Evolutionary conservation across 23 tunicate genomes (phyloP), one percentile per base, ranked within the genome.

Genomic region (Ascidia mentula): DNA sequence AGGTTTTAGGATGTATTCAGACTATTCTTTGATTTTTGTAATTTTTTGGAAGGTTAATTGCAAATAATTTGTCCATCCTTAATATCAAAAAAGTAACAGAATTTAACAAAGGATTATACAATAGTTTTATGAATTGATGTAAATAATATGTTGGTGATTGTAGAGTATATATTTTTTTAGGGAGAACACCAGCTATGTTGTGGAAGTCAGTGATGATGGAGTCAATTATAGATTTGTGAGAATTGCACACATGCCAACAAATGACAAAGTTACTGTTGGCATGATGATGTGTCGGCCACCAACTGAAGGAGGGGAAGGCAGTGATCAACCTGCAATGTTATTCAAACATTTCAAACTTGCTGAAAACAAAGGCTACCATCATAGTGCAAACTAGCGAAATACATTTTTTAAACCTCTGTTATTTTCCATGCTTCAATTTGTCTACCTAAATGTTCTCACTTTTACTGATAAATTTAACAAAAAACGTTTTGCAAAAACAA

Each of bases 121-220:
- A 22, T 18, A 37, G n/a, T 35, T 18, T 35, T 20, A 75, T 36
- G 15, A 37, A 17, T 0, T 75, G 15, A 36, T 18, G 0, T 34
- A 35, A 75, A 0, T 35, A 75, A 35, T 75, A 75, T 18, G 12
- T 74, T 34, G 32, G 78, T 74, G n/a, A n/a, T n/a, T n/a, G n/a
- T n/a, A n/a, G n/a, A n/a, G n/a, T n/a, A n/a, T n/a, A n/a, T n/a
- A 42, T 36, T 20, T 60, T 70, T 79, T 42, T 32, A 81, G 86
- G 59, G 87, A 88, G 40, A 72, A 78, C 17, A 37, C 59, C 34
- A 91, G 90, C 30, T 85, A 84, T 77, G 97, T 91, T 35, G 86
- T 91, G 30, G 97, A 91, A 86, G 77, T 76, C 13, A 91, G 97
- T 76, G 87, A 91, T 7, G 76, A 85, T 76, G 97, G 97, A 12